These are phyloP conservation scores for Astropecten irregularis DNA, from an alignment of 53 echinoderm and acorn worm genomes.

Conservation along the genomic window DNA sequence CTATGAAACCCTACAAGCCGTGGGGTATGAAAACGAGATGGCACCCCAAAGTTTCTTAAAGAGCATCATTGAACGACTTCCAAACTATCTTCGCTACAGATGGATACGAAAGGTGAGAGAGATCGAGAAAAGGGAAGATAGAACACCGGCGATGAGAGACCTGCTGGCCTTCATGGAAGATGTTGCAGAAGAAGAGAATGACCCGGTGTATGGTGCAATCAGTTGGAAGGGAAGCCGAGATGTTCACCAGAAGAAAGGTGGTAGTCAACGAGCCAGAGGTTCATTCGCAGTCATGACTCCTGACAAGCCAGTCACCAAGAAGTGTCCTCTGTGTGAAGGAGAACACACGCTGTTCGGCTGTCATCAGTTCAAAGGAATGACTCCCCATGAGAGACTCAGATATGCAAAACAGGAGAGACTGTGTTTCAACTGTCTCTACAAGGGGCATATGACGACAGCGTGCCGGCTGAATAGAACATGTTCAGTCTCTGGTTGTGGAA, in stretches of 20 bases:
- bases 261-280: no score
- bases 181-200: conserved; percentile 11
- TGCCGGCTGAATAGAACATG: conserved; percentile 52
- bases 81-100: background rate
- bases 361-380: conserved; percentile 52
- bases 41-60: conserved; percentile 6
- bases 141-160: background rate
- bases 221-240: background rate
- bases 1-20: conserved; percentile 20
- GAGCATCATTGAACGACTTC: no score
- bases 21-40: conserved; percentile 28
- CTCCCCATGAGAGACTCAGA: conserved; percentile 10
- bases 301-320: background rate
- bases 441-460: conserved; percentile 20
- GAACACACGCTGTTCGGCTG: conserved; percentile 51
- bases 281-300: no score
- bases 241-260: no score
- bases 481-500: conserved; percentile 56
- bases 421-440: conserved; percentile 62
- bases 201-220: background rate
- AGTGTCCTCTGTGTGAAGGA: conserved; percentile 44
- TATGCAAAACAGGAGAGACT: conserved; percentile 51
- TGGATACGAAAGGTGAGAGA: conserved; percentile 6
- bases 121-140: background rate
- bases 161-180: conserved; percentile 13